phyloP scores from a whole-genome alignment of 2,797 vertebrate genomes.

The Amniataba percoides region DNA sequence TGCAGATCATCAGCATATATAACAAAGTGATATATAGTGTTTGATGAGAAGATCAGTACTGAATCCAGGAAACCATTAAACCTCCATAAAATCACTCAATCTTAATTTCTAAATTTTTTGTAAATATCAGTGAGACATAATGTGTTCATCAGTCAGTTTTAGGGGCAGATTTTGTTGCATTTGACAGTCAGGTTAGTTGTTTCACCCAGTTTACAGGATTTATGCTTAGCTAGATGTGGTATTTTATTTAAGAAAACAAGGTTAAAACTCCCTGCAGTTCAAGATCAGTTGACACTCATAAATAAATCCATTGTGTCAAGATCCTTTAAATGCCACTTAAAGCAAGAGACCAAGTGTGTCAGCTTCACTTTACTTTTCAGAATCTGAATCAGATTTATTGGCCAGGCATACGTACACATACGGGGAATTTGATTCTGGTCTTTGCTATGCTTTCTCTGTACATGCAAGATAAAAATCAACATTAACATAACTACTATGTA shows the following conservation, averaged over 20 bases:
- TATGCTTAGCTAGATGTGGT: neutral
- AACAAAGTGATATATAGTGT: neutral
- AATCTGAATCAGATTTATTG: too few species aligned
- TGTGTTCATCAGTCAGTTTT: neutral
- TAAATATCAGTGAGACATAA: neutral
- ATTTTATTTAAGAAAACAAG: neutral
- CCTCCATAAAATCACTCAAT: neutral
- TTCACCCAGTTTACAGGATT: neutral
- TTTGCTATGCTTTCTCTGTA: too few species aligned
- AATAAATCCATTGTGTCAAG: neutral
- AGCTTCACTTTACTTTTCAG: neutral
- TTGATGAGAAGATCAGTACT: neutral
- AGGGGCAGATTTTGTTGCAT: neutral
- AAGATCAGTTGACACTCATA: neutral
- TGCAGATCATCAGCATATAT: neutral
- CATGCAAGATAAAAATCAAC: too few species aligned
- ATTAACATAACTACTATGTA: too few species aligned
- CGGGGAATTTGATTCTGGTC: too few species aligned
- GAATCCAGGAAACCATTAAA: neutral
- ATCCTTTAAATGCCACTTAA: neutral
- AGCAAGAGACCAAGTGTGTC: neutral
- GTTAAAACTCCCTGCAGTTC: neutral
- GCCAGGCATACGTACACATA: too few species aligned
- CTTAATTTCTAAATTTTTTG: neutral
- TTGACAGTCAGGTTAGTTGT: neutral